Base-by-base conservation (phyloP, 1,140 invertebrate genomes). In the Octopus sinensis region DNA sequence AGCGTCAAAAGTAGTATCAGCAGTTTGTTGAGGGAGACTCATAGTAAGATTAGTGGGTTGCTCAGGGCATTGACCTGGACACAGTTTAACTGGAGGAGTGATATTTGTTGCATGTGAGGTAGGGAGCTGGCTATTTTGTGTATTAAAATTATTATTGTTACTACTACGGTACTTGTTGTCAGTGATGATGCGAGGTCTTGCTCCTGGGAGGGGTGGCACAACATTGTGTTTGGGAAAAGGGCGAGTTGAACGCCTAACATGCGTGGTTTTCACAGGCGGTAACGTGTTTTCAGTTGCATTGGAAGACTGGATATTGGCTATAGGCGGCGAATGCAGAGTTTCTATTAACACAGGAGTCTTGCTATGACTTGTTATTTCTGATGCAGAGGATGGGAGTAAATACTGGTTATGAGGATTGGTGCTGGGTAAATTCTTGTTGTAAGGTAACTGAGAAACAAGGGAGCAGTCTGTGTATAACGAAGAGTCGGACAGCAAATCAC, bases 201-300 rank as follows among this genome's bases (percentile, higher is more conserved):
- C 30, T n/a, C 17, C 68, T 13, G 30, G 6, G 17, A 73, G 13
- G 13, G 68, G 30, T 7, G 68, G 30, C 68, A 73, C 68, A n/a
- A 73, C 30, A 13, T 73, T 23, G 17, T 73, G 68, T 73, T 73
- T 73, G 6, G 68, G 68, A 73, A 73, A 73, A 4, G 68, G 68
- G 30, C 68, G 68, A 73, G 68, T 73, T 6, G 68, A 73, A 73
- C 68, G 68, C 68, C 68, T 73, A 13, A 73, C 68, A 13, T 73
- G 68, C 17, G 68, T 13, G 17, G 68, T 73, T 13, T 23, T 73
- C 30, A 13, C 5, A 23, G 30, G 17, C 30, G 68, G 68, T 13
- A 73, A n/a, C 68, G 13, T 6, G 6, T 62, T 62, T 9, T 73
- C 68, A 6, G 68, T 17, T 73, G 17, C 30, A 13, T 73, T 73